These are phyloP conservation scores for Saguinus midas DNA, from an alignment of 2,113 vertebrate genomes.

Conservation along the genomic window DNA sequence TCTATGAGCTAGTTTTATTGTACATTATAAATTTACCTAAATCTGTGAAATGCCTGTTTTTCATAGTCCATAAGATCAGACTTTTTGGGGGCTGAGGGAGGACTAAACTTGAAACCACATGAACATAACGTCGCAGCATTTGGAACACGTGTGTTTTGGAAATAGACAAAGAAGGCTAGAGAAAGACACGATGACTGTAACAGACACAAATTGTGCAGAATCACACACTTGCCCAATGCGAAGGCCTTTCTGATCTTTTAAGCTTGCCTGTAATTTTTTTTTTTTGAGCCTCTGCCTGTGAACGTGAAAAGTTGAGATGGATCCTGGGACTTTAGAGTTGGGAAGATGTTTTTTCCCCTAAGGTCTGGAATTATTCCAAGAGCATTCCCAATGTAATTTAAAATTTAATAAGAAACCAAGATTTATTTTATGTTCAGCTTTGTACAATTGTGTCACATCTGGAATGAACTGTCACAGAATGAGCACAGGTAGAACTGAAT, in stretches of 20 bases:
- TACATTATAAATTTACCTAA: background rate
- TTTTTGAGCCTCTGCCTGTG: background rate
- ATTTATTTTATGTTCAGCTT: conserved; percentile 34
- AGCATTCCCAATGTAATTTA: background rate
- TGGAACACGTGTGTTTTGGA: background rate
- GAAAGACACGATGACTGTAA: background rate
- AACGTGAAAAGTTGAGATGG: conserved; percentile 43
- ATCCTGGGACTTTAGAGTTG: background rate
- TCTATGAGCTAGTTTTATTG: background rate
- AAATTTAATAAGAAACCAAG: conserved; percentile 45
- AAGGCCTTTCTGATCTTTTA: conserved; percentile 38
- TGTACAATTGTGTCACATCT: background rate
- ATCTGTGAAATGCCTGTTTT: background rate
- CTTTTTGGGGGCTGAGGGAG: background rate
- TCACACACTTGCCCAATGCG: background rate
- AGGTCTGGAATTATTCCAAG: conserved; percentile 32
- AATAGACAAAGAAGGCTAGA: background rate
- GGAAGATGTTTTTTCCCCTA: background rate
- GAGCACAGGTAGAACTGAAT: background rate
- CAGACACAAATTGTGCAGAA: conserved; percentile 19
- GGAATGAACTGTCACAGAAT: background rate
- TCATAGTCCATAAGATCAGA: background rate
- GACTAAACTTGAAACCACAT: background rate
- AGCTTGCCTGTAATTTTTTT: background rate
- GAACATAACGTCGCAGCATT: background rate